Base-by-base conservation (phyloP, 30 jellyfish, hydroid and myxozoan species). In the Hydractinia symbiolongicarpus region DNA sequence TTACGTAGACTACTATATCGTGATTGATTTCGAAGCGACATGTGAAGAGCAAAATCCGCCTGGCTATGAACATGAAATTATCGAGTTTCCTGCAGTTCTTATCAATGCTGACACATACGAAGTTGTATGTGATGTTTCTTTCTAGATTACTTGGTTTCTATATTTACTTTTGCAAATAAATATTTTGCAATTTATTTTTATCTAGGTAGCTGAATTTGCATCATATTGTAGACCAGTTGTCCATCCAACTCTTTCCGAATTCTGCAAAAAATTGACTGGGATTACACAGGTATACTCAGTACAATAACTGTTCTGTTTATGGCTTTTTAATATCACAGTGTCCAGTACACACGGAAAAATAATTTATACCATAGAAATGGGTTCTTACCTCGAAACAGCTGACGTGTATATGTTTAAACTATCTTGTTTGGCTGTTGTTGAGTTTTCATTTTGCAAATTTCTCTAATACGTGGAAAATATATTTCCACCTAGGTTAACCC, bases 11-110 rank as follows among this genome's bases (percentile, higher is more conserved):
- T 90, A 64, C 52, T 72, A 80, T 61, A 76, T 90, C 53, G 95
- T 86, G 8, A 83, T 90, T 53, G 97, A 90, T 58, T 82, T 90
- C 86, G 97, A 90, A 61, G 97, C 97, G 6, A 90, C 97, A 7
- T 90, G 97, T 60, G 97, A 90, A 71, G 73, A 85, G 50, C 94
- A 71, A 72, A 85, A 82, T 54, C 97, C 97, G 15, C 66, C 83
- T n/a, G 89, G 89, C 49, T 90, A 80, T 75, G 54, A 16, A n/a
- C 97, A 90, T 53, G 97, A 90, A 68, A 86, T 90, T n/a, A 90
- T 90, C 55, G 97, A 90, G 74, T 90, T 90, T 56, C 97, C 97
- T 58, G 97, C 96, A 5, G 89, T 90, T 11, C 81, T 86, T 13
- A 66, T 90, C 17, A 70, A 86, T 72, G 90, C 81, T 7, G 53